Conservation (phyloP, 2,797 vertebrate genomes). For the Ptychadena robeensis region DNA sequence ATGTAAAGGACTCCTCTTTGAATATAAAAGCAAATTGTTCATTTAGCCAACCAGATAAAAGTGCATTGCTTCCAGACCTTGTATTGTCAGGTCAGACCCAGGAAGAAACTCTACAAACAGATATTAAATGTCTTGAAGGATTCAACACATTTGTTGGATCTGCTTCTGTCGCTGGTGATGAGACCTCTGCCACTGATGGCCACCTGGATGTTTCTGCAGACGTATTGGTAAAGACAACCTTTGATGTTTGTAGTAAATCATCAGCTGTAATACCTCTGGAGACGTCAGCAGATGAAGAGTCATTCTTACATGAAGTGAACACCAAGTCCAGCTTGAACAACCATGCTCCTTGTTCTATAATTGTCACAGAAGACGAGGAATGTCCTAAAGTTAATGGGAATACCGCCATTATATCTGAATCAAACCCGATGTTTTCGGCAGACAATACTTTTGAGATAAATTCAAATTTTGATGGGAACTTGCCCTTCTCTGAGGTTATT, state of each 20-base stretch:
- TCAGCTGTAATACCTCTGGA: background rate
- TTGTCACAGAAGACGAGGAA: background rate
- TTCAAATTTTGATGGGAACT: background rate
- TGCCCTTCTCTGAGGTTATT: background rate
- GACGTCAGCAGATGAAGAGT: no score
- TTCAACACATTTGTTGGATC: background rate
- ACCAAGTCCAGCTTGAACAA: background rate
- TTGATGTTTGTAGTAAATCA: background rate
- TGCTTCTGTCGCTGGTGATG: background rate
- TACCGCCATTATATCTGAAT: background rate
- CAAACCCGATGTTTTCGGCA: background rate
- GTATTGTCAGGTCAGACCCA: background rate
- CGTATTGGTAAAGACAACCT: no score
- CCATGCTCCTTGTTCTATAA: background rate
- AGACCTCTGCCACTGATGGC: background rate
- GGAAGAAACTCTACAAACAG: background rate
- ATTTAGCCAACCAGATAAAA: background rate
- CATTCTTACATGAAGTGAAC: background rate
- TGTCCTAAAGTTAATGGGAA: background rate
- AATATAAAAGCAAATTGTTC: background rate
- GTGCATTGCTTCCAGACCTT: no score
- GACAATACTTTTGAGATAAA: constrained; percentile 8
- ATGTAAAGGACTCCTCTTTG: background rate
- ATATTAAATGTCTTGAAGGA: background rate
- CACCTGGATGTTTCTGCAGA: background rate